phyloP scores from a whole-genome alignment of 2,113 vertebrate species.

The Nothocercus julius region DNA sequence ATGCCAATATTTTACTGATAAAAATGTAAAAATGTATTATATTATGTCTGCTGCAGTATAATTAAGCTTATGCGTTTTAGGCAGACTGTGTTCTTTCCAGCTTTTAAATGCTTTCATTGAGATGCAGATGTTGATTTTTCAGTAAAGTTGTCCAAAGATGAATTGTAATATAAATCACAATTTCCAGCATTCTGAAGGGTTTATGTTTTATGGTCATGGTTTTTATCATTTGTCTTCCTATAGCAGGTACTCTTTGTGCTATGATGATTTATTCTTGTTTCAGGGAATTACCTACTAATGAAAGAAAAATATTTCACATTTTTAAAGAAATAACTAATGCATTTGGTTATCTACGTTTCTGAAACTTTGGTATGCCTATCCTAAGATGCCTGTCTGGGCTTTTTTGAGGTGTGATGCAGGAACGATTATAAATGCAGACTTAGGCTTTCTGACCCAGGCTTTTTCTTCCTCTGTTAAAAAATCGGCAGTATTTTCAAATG shows the following conservation, averaged over 20 bases:
- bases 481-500: not conserved
- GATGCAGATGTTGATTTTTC: constrained; percentile 61
- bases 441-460: not conserved
- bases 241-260: constrained; percentile 36
- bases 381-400: not conserved
- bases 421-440: constrained; percentile 37
- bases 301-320: constrained; percentile 54
- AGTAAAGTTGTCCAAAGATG: constrained; percentile 6
- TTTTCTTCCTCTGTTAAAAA: constrained; percentile 13
- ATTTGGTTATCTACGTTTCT: constrained; percentile 35
- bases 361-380: constrained; percentile 6
- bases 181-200: not conserved
- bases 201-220: not conserved
- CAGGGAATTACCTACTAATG: constrained; percentile 51
- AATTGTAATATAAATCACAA: constrained; percentile 40
- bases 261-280: constrained; percentile 37
- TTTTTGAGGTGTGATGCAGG: constrained; percentile 1
- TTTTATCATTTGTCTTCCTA: constrained; percentile 46
- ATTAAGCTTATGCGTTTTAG: constrained; percentile 4
- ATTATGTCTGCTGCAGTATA: not conserved
- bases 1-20: constrained; percentile 5
- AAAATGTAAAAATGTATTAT: constrained; percentile 22
- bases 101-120: constrained; percentile 23
- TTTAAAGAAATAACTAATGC: constrained; percentile 2
- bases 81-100: not conserved